Evolutionary conservation across 35 echinoderm and acorn worm species (phyloP).

Genomic region (Heliocidaris erythrogramma): DNA sequence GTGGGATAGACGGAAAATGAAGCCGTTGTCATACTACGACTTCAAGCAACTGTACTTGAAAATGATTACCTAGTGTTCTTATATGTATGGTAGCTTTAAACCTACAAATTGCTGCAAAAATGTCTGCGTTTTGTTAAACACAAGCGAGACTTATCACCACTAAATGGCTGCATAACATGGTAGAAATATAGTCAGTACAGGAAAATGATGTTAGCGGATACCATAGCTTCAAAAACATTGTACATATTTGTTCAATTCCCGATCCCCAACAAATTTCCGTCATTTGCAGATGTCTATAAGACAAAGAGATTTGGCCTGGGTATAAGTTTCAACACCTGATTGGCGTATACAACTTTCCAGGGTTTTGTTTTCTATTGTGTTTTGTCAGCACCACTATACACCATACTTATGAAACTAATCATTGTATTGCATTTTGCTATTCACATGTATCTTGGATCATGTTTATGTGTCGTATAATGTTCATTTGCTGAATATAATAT

Average conservation of each 20-base stretch:
- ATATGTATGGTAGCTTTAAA: constrained; percentile 11
- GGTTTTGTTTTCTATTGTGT: no score
- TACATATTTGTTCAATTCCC: neutral
- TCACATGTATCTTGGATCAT: neutral
- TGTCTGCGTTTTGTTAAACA: neutral
- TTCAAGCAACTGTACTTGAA: neutral
- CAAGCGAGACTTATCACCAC: neutral
- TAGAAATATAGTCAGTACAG: neutral
- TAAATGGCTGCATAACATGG: neutral
- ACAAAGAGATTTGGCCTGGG: no score
- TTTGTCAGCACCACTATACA: neutral
- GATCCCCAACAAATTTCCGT: neutral
- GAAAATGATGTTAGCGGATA: neutral
- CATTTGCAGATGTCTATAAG: no score
- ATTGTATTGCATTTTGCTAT: neutral
- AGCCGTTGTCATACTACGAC: neutral
- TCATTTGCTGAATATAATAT: neutral
- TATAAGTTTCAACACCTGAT: no score
- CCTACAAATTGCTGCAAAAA: neutral
- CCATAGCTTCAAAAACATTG: neutral
- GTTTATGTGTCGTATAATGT: neutral
- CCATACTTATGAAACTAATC: neutral
- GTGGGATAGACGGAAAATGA: neutral
- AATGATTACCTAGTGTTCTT: neutral
- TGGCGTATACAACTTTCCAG: no score